Evolutionary conservation across 2,888 invertebrate genomes (phyloP).

Genomic region (Mantis religiosa): DNA sequence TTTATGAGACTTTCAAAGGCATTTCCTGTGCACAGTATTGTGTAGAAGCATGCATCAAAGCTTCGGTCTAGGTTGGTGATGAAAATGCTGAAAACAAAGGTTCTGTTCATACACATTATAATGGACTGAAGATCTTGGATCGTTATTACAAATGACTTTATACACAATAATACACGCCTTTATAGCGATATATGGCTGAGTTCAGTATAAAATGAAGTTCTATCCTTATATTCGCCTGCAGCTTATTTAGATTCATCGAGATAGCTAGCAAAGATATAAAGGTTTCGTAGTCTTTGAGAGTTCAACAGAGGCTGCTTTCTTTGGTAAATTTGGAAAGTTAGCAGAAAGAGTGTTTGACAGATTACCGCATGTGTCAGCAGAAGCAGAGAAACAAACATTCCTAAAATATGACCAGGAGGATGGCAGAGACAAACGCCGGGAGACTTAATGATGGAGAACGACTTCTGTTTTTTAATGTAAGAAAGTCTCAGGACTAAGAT

Average conservation of each 20-base stretch:
- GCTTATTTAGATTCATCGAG: not conserved
- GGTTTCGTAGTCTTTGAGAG: not conserved
- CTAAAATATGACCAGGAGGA: not conserved
- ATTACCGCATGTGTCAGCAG: not conserved
- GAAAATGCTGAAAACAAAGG: no score
- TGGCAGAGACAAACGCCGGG: not conserved
- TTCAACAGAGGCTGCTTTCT: not conserved
- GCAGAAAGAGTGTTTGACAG: not conserved
- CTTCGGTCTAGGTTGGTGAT: no score
- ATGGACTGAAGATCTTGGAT: no score
- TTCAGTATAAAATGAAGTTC: no score
- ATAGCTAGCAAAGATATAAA: not conserved
- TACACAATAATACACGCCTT: no score
- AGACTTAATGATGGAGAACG: not conserved
- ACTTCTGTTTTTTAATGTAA: not conserved
- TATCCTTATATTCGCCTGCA: no score
- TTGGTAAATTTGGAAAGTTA: not conserved
- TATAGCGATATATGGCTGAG: no score
- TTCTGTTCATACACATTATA: no score
- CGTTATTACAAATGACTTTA: no score
- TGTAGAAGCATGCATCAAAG: no score
- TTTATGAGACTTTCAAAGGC: no score
- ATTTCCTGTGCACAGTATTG: no score
- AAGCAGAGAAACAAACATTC: not conserved
- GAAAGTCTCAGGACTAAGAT: not conserved